phyloP scores from a whole-genome alignment of 2,797 vertebrate species.

The Chrysocyon brachyurus region DNA sequence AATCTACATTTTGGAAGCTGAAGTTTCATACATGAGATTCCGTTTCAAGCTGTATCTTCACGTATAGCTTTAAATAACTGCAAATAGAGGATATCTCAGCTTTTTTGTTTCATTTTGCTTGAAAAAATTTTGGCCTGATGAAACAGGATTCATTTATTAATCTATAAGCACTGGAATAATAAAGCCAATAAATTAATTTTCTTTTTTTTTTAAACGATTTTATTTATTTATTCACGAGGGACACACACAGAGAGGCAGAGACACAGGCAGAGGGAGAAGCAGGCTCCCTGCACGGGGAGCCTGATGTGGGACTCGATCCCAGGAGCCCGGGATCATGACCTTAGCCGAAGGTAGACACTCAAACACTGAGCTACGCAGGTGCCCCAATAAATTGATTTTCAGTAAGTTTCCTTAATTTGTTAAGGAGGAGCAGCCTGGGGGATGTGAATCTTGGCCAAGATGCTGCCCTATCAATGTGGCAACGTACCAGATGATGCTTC shows the following conservation, averaged over 20 bases:
- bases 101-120: conserved; percentile 46
- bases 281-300: no score
- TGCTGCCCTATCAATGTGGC: not conserved
- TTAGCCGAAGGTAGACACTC: no score
- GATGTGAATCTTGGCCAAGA: not conserved
- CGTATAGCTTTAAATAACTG: not conserved
- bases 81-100: not conserved
- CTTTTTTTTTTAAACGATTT: no score
- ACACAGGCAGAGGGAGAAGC: no score
- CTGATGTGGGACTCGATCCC: no score
- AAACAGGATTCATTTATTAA: conserved; percentile 54
- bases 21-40: not conserved
- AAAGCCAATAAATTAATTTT: not conserved
- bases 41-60: conserved; percentile 8
- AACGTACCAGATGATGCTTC: not conserved
- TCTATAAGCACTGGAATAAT: not conserved
- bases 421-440: not conserved
- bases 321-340: no score
- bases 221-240: no score
- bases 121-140: conserved; percentile 15
- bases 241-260: no score
- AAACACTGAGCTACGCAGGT: no score
- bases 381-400: not conserved
- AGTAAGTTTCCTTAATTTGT: conserved; percentile 16
- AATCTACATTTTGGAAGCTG: conserved; percentile 32